Evolutionary conservation across 2,888 invertebrate species (phyloP), one percentile per base, ranked within the genome.

Genomic region (Pantelozetes paolii): DNA sequence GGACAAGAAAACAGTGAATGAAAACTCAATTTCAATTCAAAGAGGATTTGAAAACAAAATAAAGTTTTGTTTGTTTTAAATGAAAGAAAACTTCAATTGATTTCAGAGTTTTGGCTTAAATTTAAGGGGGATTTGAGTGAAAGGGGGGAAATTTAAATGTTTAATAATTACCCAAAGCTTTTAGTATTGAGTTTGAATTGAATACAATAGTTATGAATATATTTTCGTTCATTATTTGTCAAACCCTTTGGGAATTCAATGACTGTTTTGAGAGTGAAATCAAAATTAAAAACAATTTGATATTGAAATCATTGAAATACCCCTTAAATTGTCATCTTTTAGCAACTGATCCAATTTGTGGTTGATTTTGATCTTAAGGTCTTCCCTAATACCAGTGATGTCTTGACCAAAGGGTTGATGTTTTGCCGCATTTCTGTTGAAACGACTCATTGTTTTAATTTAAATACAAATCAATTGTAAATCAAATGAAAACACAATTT

Each of bases 211-310:
- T 87, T 85, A 81, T 92, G 92, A 76, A 93, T 87, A 80, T 90
- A 92, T 15, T 89, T 90, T 78, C 92, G 85, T 82, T 93, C 90
- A 77, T 88, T 87, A 13, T 89, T 88, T 15, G 88, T 89, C 75
- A 92, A 84, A 57, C 6, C 9, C 36, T 5, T 5, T 8, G 36
- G 36, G 9, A 36, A 36, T 36, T 36, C 6, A 8, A 36, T 36
- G 36, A 36, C 36, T 36, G 36, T 36, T 36, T 36, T n/a, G n/a
- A n/a, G 36, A 9, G 5, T 36, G 36, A 5, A 36, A 2, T 91
- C 89, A 81, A 90, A 90, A 20, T 54, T 54, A 11, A 54, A 54
- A 23, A 54, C 54, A 11, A 50, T 40, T 40, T 9, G 40, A 13
- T 9, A 50, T 36, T 36, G 5, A 36, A 36, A 8, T 36, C 36